A percentile compares a stretch with the other conserved stretches of the same genome.
These are phyloP conservation scores for Myocastor coypus DNA, from an alignment of 2,113 vertebrate genomes.

Conservation along the genomic window DNA sequence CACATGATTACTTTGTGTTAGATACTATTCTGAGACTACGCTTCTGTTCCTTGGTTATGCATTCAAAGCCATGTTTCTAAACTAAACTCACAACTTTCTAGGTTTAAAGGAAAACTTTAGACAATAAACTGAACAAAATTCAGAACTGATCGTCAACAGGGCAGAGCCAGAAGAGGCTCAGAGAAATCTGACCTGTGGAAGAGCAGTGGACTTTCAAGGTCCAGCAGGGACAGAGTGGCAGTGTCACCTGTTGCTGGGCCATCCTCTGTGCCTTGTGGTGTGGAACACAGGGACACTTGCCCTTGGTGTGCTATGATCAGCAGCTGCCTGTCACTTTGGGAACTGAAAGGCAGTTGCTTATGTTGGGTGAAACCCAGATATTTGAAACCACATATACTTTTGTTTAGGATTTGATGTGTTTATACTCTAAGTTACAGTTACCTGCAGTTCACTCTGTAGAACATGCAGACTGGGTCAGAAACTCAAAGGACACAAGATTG, in stretches of 20 bases:
- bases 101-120: not conserved
- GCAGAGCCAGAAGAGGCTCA: not conserved
- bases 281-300: accelerated
- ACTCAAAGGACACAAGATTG: not conserved
- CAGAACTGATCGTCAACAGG: not conserved
- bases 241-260: not conserved
- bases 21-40: not conserved
- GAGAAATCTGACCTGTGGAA: not conserved
- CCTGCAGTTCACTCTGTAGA: not conserved
- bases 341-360: not conserved
- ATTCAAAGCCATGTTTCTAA: constrained; percentile 16
- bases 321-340: not conserved
- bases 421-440: not conserved
- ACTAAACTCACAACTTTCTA: not conserved
- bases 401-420: not conserved
- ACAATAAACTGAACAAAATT: not conserved
- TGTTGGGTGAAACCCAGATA: not conserved
- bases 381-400: not conserved
- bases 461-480: not conserved
- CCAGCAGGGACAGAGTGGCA: not conserved
- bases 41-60: not conserved
- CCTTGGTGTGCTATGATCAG: accelerated
- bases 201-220: not conserved
- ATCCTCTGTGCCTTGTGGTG: too few species aligned
- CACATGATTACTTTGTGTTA: not conserved